Evolutionary conservation across 2,113 vertebrate species (phyloP).

Genomic region (Chelonoidis abingdonii): DNA sequence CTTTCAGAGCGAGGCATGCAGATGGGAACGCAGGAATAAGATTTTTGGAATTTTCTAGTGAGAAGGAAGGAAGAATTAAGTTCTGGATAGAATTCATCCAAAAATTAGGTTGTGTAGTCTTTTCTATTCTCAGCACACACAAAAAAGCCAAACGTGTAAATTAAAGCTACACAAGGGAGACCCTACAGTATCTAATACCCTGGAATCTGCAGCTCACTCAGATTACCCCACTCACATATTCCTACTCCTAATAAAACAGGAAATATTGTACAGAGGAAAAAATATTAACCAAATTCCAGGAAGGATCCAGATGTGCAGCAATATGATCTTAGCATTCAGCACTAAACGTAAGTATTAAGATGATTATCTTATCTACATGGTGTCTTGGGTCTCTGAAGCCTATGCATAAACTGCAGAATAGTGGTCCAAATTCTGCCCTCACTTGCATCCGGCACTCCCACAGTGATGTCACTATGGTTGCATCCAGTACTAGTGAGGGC

Average conservation of each 20-base stretch:
- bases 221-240: accelerated
- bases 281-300: not conserved
- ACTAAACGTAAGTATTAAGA: not conserved
- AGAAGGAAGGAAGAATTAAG: not conserved
- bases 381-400: not conserved
- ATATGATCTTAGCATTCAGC: not conserved
- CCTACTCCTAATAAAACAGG: not conserved
- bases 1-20: not conserved
- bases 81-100: not conserved
- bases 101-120: not conserved
- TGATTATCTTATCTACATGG: not conserved
- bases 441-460: not conserved
- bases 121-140: not conserved
- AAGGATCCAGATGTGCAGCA: not conserved
- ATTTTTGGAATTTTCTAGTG: not conserved
- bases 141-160: not conserved
- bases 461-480: not conserved
- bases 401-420: not conserved
- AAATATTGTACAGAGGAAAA: not conserved
- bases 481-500: not conserved
- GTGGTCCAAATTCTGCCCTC: not conserved
- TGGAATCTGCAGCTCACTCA: not conserved
- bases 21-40: not conserved
- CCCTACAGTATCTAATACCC: not conserved
- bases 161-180: not conserved